phyloP scores from a whole-genome alignment of 2,888 invertebrate genomes.

The Anaspis maculata region DNA sequence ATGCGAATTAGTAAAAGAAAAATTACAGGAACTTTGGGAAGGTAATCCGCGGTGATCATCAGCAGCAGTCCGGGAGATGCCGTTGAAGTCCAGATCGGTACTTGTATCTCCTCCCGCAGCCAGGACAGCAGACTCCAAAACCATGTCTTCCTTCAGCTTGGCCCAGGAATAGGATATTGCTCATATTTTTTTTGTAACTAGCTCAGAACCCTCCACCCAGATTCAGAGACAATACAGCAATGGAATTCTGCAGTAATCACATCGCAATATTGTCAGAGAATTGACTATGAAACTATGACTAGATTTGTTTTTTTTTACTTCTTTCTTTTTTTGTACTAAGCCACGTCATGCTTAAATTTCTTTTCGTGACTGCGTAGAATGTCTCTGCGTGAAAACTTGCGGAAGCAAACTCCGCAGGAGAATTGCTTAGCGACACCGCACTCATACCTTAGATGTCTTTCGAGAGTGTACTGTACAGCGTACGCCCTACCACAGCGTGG shows the following conservation, averaged over 20 bases:
- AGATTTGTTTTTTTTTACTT: constrained; percentile 7
- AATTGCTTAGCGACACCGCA: constrained; percentile 49
- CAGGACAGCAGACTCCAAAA: constrained; percentile 34
- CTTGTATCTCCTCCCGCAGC: constrained; percentile 39
- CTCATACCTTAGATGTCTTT: constrained; percentile 50
- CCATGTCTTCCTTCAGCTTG: constrained; percentile 3
- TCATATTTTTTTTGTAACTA: constrained; percentile 4
- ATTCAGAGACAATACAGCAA: constrained; percentile 3
- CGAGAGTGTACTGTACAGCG: constrained; percentile 50
- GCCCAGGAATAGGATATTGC: constrained; percentile 3
- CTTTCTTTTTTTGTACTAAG: constrained; percentile 6
- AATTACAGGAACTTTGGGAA: no score
- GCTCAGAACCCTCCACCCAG: constrained; percentile 9
- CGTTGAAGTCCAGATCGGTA: constrained; percentile 38
- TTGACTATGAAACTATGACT: no score
- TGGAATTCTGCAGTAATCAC: constrained; percentile 11
- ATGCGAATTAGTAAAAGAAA: no score
- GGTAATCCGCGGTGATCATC: no score
- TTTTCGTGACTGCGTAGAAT: constrained; percentile 34
- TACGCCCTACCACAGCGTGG: constrained; percentile 52
- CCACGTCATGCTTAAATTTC: constrained; percentile 25
- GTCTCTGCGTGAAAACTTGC: constrained; percentile 39
- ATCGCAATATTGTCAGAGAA: no score
- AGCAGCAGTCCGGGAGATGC: constrained; percentile 37
- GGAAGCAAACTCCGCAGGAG: constrained; percentile 38